Conservation (phyloP, 1,140 invertebrate genomes). For the Caenorhabditis briggsae region DNA sequence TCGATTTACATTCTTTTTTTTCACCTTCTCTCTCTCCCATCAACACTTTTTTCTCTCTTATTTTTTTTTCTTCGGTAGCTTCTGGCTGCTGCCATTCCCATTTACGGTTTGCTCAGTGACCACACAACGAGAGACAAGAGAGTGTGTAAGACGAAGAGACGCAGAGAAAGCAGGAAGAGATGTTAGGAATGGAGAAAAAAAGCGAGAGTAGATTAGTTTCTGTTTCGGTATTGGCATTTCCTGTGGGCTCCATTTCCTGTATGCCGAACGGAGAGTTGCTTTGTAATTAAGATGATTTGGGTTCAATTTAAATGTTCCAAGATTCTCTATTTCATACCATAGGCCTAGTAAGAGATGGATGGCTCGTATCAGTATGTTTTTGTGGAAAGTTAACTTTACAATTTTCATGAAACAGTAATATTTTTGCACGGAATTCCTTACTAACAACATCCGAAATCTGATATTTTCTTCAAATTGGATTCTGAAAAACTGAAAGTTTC, state of each 20-base stretch:
- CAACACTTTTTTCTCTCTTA: neutral
- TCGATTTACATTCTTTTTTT: constrained; percentile 53
- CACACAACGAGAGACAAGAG: neutral
- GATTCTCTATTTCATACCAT: no score
- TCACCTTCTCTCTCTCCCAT: neutral
- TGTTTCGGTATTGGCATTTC: constrained; percentile 48
- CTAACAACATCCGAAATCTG: no score
- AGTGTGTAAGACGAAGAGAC: constrained; percentile 22
- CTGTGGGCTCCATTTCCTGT: constrained; percentile 4
- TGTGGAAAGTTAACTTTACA: no score
- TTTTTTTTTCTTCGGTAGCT: constrained; percentile 10
- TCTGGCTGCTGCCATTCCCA: constrained; percentile 23
- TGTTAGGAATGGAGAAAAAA: neutral
- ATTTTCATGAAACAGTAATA: no score
- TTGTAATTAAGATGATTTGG: no score
- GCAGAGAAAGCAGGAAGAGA: constrained; percentile 40
- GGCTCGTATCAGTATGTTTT: no score
- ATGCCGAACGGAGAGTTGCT: neutral
- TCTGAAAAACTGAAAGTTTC: no score
- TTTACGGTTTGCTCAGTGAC: constrained; percentile 54
- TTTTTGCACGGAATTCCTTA: no score
- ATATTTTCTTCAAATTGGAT: no score
- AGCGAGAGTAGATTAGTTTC: neutral
- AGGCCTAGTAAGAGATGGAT: no score
- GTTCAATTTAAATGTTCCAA: no score